These are phyloP conservation scores for Rhopilema esculentum DNA, from an alignment of 30 jellyfish, hydroid and myxozoan species.

Conservation along the genomic window DNA sequence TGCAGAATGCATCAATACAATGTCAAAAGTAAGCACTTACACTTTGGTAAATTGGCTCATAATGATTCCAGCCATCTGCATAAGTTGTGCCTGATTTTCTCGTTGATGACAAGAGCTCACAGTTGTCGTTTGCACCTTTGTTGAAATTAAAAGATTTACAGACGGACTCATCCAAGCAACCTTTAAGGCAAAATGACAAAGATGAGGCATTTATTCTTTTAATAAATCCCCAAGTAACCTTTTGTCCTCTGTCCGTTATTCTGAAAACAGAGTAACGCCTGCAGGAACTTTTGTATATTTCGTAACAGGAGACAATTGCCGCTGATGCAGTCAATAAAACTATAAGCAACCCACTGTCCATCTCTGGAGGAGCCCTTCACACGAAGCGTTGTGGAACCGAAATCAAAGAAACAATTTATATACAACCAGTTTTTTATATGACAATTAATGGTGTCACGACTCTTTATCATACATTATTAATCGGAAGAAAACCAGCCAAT, in stretches of 20 bases:
- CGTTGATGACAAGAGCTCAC: slow-evolving; percentile 16
- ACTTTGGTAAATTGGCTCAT: slow-evolving; percentile 3
- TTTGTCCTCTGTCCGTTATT: slow-evolving; percentile 37
- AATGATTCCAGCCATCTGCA: slow-evolving; percentile 16
- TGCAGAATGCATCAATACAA: too few relatives aligned
- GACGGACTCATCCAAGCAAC: not conserved
- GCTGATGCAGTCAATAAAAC: not conserved
- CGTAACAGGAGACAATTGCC: not conserved
- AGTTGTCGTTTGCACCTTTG: not conserved
- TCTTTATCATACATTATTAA: too few relatives aligned
- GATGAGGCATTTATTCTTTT: not conserved
- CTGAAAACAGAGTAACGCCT: slow-evolving; percentile 30
- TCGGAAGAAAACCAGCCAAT: too few relatives aligned
- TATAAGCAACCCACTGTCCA: not conserved
- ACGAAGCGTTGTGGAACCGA: too few relatives aligned
- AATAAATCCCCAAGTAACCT: slow-evolving; percentile 16
- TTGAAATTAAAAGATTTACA: slow-evolving; percentile 16
- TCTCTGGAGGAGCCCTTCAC: not conserved
- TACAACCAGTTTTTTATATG: too few relatives aligned
- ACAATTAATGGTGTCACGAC: too few relatives aligned
- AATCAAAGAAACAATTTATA: too few relatives aligned
- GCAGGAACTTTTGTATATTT: slow-evolving; percentile 33
- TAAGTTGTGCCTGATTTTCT: not conserved
- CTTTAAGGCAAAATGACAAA: not conserved
- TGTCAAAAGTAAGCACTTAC: not conserved